These are phyloP conservation scores for Psammodynastes pulverulentus DNA, from an alignment of 2,113 vertebrate species.

Conservation along the genomic window DNA sequence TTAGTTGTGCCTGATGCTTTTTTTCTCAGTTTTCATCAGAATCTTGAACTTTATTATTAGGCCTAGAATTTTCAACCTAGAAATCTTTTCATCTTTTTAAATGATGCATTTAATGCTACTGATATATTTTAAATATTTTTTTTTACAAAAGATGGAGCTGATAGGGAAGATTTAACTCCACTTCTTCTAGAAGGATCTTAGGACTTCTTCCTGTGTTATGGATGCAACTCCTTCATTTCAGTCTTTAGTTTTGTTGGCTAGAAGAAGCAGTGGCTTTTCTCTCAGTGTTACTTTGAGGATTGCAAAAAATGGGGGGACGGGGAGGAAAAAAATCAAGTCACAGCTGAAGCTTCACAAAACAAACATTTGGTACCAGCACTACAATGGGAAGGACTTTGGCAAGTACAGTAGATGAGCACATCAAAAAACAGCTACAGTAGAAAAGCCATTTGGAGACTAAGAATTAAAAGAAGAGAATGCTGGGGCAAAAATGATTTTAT, in stretches of 20 bases:
- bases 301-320: too few relatives aligned
- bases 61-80: not conserved
- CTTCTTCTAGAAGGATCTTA: not conserved
- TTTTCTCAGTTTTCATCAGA: not conserved
- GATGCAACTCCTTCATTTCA: not conserved
- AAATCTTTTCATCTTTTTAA: not conserved
- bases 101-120: not conserved
- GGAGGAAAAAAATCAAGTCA: not conserved
- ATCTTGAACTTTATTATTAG: not conserved
- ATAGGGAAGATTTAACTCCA: not conserved
- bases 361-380: not conserved
- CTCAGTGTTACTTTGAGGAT: not conserved
- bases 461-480: not conserved
- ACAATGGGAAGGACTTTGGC: not conserved
- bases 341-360: not conserved
- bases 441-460: not conserved
- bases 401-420: not conserved
- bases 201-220: not conserved
- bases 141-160: not conserved
- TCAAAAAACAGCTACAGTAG: not conserved
- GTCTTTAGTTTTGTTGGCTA: not conserved
- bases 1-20: not conserved
- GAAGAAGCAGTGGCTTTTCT: not conserved
- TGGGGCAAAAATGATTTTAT: not conserved
- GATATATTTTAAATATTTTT: not conserved